These are phyloP conservation scores for Clarias gariepinus DNA, from an alignment of 2,113 vertebrate genomes.

Conservation along the genomic window DNA sequence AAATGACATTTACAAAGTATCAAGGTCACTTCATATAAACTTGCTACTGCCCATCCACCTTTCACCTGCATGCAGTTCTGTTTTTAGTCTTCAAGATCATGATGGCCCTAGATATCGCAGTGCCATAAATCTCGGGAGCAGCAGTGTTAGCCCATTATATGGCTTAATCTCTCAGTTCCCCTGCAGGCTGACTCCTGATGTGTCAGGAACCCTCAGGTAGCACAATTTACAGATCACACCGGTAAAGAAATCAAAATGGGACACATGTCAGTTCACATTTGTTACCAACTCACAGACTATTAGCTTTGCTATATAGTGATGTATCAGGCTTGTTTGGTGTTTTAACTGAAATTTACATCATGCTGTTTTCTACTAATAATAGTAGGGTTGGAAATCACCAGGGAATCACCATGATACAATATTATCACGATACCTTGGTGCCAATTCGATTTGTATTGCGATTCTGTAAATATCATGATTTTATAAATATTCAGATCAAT, in stretches of 20 bases:
- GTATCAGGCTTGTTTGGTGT: conserved; percentile 43
- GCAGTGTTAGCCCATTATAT: conserved; percentile 56
- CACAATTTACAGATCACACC: conserved; percentile 79
- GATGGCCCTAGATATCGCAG: conserved; percentile 45
- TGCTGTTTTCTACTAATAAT: conserved; percentile 26
- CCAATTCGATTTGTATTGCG: too few species aligned
- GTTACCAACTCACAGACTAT: conserved; percentile 69
- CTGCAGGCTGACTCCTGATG: conserved; percentile 58
- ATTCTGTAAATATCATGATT: too few species aligned
- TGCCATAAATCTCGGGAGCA: conserved; percentile 50
- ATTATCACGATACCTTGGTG: too few species aligned
- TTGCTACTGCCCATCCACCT: conserved; percentile 34
- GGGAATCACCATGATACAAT: too few species aligned
- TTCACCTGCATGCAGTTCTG: conserved; percentile 48
- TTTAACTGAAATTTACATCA: conserved; percentile 24
- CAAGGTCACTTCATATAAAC: conserved; percentile 30
- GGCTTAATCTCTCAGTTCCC: conserved; percentile 54
- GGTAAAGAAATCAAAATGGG: conserved; percentile 68
- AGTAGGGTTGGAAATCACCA: background rate
- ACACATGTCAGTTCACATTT: conserved; percentile 75
- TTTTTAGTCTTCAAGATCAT: conserved; percentile 53
- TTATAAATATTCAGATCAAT: too few species aligned
- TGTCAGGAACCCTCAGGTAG: conserved; percentile 73
- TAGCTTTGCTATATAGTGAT: conserved; percentile 69
- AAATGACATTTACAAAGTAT: background rate